A percentile compares a stretch with the other conserved stretches of the same genome.
phyloP scores from a whole-genome alignment of 2,113 vertebrate genomes.

The Stercorarius parasiticus region DNA sequence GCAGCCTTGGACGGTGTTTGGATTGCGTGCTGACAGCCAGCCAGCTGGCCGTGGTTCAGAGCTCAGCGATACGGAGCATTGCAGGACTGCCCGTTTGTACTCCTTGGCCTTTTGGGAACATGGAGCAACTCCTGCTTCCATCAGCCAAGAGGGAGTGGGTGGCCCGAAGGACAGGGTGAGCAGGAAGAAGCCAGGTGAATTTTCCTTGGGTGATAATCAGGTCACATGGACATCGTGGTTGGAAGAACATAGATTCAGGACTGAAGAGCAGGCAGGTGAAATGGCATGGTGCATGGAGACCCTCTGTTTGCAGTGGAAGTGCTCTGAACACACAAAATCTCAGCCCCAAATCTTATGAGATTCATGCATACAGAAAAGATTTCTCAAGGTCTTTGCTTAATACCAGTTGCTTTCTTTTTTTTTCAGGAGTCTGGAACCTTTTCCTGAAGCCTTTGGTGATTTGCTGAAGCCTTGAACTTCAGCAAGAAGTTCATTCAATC shows the following conservation, averaged over 20 bases:
- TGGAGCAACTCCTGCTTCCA: not conserved
- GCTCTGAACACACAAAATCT: not conserved
- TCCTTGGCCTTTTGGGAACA: conserved; percentile 24
- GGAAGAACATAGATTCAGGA: not conserved
- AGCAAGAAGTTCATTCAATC: not conserved
- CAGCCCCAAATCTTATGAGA: not conserved
- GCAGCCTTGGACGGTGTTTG: conserved; percentile 71
- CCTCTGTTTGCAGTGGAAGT: not conserved
- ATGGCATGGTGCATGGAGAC: not conserved
- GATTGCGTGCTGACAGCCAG: conserved; percentile 52
- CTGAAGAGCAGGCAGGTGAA: not conserved
- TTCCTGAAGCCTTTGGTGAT: not conserved
- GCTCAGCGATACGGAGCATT: not conserved
- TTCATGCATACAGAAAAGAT: not conserved
- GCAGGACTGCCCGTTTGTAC: not conserved
- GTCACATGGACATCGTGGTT: not conserved
- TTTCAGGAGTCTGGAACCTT: not conserved
- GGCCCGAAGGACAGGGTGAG: accelerated
- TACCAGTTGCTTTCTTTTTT: not conserved
- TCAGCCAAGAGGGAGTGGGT: not conserved
- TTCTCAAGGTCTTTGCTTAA: not conserved
- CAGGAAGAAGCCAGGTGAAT: not conserved
- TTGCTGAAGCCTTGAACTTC: not conserved
- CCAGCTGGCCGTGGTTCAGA: conserved; percentile 60
- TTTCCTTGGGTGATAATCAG: not conserved